Conservation (phyloP, 1,140 invertebrate genomes). For the Vanessa atalanta region DNA sequence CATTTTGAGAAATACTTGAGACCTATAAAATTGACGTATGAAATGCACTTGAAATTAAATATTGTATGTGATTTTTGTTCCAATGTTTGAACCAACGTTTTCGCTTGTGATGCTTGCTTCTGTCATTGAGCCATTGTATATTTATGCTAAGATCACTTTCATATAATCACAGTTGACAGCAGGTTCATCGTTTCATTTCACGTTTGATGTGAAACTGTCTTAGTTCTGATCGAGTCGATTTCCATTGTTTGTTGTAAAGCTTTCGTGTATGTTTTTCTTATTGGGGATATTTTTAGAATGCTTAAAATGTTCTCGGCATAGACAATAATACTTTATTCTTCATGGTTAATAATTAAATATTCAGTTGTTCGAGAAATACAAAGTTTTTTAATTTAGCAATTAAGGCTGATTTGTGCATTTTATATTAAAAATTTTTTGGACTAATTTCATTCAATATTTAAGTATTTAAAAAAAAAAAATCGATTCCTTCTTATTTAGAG, state of each 20-base stretch:
- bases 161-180: background rate
- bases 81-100: background rate
- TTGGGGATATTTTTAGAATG: conserved; percentile 4
- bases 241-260: background rate
- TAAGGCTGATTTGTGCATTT: too few relatives aligned
- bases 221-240: background rate
- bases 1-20: too few relatives aligned
- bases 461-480: too few relatives aligned
- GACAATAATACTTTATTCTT: background rate
- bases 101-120: conserved; percentile 4
- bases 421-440: too few relatives aligned
- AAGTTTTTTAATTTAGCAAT: too few relatives aligned
- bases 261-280: conserved; percentile 3
- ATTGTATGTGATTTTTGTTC: background rate
- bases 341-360: too few relatives aligned
- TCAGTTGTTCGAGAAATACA: too few relatives aligned
- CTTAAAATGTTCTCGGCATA: background rate
- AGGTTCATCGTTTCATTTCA: background rate
- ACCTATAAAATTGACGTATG: background rate
- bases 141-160: background rate
- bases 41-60: background rate
- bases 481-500: too few relatives aligned
- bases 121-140: background rate
- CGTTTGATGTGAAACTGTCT: background rate
- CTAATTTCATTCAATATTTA: too few relatives aligned